Percentiles rank a stretch among this genome's conserved stretches.
Conservation (phyloP, 2,113 vertebrate species). For the Scopus umbretta region DNA sequence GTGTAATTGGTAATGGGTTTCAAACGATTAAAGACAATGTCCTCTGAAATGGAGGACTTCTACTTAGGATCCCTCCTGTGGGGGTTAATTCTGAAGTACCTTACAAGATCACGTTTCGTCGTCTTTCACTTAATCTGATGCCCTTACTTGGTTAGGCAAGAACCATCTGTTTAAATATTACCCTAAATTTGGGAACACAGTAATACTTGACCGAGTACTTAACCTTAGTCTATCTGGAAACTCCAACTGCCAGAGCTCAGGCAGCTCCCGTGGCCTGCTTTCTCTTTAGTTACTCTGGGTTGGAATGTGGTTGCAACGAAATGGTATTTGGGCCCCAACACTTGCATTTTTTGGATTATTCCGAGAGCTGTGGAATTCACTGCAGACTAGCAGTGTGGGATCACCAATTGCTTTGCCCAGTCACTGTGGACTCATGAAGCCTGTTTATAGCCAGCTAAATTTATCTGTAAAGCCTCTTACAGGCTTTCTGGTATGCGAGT, state of each 20-base stretch:
- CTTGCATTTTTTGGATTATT: neutral
- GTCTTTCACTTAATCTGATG: neutral
- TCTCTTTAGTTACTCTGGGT: neutral
- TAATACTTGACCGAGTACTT: neutral
- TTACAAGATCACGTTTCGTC: neutral
- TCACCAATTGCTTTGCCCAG: neutral
- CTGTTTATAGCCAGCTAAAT: constrained; percentile 44
- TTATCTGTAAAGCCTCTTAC: neutral
- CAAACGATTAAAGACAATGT: neutral
- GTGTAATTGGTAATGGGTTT: neutral
- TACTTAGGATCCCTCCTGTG: neutral
- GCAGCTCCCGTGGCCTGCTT: neutral
- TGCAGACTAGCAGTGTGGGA: neutral
- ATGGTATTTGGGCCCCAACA: neutral
- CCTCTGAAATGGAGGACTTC: neutral
- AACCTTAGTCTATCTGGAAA: neutral
- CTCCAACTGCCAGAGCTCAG: neutral
- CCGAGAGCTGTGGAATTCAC: neutral
- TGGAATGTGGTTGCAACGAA: neutral
- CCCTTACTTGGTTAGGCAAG: neutral
- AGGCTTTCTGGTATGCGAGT: neutral
- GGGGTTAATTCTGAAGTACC: neutral
- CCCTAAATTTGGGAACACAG: neutral
- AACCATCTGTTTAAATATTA: neutral
- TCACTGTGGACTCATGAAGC: neutral